A percentile compares a stretch with the other conserved stretches of the same genome.
These are phyloP conservation scores for Cyrtorhinus lividipennis DNA, from an alignment of 1,140 invertebrate species.

Conservation along the genomic window DNA sequence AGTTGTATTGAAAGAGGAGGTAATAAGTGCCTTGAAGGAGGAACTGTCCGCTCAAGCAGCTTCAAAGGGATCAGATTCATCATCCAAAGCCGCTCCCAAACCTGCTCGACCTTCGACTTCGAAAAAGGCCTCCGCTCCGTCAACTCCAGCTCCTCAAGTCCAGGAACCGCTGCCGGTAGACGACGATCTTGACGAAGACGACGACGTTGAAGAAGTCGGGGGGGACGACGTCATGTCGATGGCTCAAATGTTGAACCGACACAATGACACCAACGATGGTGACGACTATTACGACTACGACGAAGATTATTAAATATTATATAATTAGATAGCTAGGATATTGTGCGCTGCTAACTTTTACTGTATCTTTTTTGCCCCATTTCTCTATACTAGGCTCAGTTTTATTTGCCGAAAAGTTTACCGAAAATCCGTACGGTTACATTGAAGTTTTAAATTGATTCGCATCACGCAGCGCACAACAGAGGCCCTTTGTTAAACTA, in stretches of 20 bases:
- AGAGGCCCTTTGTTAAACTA: too few species aligned
- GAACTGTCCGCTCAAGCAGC: neutral
- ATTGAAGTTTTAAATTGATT: too few species aligned
- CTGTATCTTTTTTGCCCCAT: too few species aligned
- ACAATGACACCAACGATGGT: slow-evolving; percentile 27
- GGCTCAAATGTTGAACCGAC: slow-evolving; percentile 34
- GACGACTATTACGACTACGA: slow-evolving; percentile 30
- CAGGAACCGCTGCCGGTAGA: slow-evolving; percentile 24
- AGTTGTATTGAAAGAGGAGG: slow-evolving; percentile 17
- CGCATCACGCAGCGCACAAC: too few species aligned
- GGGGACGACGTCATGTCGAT: slow-evolving; percentile 34
- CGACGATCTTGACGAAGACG: slow-evolving; percentile 33
- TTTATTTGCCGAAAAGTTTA: too few species aligned
- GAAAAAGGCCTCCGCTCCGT: neutral
- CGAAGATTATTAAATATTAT: slow-evolving; percentile 25
- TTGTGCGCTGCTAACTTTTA: too few species aligned
- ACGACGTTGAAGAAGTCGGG: slow-evolving; percentile 28
- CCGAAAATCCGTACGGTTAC: too few species aligned
- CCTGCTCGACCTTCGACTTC: neutral
- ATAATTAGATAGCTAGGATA: too few species aligned
- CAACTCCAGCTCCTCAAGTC: neutral
- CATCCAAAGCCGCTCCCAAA: neutral
- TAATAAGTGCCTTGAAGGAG: slow-evolving; percentile 4
- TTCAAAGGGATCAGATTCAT: neutral
- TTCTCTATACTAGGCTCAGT: too few species aligned